phyloP scores from a whole-genome alignment of 2,113 vertebrate species.

The Zeus faber region DNA sequence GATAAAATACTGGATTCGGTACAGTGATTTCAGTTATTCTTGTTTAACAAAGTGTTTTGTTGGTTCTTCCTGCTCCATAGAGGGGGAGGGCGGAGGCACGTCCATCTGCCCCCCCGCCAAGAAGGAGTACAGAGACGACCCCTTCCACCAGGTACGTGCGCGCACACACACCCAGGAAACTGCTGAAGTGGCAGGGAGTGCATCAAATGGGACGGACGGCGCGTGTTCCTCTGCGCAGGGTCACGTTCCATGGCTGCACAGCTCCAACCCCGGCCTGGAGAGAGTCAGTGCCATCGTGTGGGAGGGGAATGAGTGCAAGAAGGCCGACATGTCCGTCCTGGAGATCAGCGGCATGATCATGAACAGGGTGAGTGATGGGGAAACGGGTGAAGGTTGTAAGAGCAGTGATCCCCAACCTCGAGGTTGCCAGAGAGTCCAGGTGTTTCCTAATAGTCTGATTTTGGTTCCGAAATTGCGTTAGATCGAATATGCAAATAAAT shows the following conservation, averaged over 20 bases:
- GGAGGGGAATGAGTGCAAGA: conserved; percentile 98
- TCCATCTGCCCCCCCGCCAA: conserved; percentile 82
- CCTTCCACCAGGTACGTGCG: conserved; percentile 88
- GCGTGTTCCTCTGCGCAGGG: conserved; percentile 68
- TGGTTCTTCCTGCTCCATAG: conserved; percentile 47
- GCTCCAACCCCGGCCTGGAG: conserved; percentile 90
- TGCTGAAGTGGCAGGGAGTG: too few species aligned
- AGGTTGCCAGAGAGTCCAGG: too few species aligned
- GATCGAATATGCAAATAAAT: too few species aligned
- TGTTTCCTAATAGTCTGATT: too few species aligned
- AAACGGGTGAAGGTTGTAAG: not conserved
- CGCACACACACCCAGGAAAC: not conserved
- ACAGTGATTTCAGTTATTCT: too few species aligned
- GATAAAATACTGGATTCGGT: too few species aligned
- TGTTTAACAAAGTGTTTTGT: too few species aligned
- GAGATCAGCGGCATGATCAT: conserved; percentile 99
- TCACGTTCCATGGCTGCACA: conserved; percentile 95
- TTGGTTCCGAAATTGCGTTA: too few species aligned
- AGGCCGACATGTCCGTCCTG: conserved; percentile 98
- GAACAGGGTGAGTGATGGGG: conserved; percentile 84
- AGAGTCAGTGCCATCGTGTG: conserved; percentile 97
- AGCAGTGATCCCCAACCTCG: too few species aligned
- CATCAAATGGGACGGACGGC: too few species aligned
- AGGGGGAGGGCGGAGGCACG: conserved; percentile 80
- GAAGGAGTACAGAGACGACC: conserved; percentile 95